These are phyloP conservation scores for Schizopygopsis pylzovi DNA, from an alignment of 2,797 vertebrate species.

Conservation along the genomic window DNA sequence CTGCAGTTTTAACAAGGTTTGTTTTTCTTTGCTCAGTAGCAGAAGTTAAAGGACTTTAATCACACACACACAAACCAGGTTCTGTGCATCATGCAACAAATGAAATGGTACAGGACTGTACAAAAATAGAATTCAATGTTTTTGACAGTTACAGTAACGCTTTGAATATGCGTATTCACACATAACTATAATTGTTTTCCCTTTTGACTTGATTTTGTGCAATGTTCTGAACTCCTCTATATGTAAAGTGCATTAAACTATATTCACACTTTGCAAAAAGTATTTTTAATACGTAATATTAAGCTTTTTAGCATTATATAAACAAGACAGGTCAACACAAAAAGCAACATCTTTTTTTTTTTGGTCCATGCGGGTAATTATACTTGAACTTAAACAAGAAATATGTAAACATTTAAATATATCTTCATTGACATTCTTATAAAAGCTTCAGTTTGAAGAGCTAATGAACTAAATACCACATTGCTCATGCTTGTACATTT, in stretches of 20 bases:
- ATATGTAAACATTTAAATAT: conserved; percentile 8
- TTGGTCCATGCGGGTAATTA: background rate
- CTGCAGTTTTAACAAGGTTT: conserved; percentile 12
- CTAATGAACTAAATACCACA: background rate
- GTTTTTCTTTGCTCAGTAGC: conserved; percentile 15
- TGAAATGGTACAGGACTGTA: conserved; percentile 11
- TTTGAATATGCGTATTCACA: conserved; percentile 11
- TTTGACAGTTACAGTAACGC: background rate
- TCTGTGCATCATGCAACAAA: conserved; percentile 3
- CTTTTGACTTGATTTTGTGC: background rate
- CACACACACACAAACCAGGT: background rate
- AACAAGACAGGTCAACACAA: background rate
- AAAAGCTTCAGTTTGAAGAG: conserved; percentile 3
- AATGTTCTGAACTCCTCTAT: background rate
- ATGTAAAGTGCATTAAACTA: conserved; percentile 3
- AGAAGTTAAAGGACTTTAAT: conserved; percentile 17
- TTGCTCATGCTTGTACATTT: background rate
- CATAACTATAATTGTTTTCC: too few species aligned
- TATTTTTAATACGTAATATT: background rate
- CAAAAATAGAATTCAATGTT: conserved; percentile 28
- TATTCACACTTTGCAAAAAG: background rate
- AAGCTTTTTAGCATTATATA: background rate
- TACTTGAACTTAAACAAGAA: background rate
- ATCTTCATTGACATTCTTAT: background rate
- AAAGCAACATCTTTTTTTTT: background rate